Base-by-base conservation (phyloP, 2,888 invertebrate species). In the Tanytarsus gracilentus region DNA sequence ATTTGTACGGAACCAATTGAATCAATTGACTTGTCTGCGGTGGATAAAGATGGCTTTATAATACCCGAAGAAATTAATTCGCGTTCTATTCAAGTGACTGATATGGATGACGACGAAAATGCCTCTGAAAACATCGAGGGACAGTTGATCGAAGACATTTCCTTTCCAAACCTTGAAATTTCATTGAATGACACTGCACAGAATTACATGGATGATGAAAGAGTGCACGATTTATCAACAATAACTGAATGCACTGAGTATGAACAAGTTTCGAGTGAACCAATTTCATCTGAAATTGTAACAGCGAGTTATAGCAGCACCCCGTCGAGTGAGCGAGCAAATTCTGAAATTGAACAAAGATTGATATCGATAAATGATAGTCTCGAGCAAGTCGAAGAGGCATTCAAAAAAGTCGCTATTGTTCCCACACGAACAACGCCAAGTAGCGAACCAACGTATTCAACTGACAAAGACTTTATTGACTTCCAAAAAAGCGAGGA, bases 131-230 rank as follows among this genome's bases (percentile, higher is more conserved):
- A 33, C 40, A 8, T 16, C 30, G 66, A 68, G 55, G 65, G 66
- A 40, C 68, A 68, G 11, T 63, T 65, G 39, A 65, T 71, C 56
- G 68, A 70, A 61, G 68, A 71, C 61, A 63, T 69, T 14, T 67
- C 69, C 2, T 56, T 68, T 53, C 69, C 71, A 21, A 65, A 66
- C 58, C 67, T 69, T 61, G 69, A 70, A 29, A 33, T 48, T 25
- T 55, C 55, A 3, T 8, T 25, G 2, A 9, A n/a, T 21, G 51
- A 51, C 3, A 29, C 16, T 1, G 30, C 18, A 8, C 51, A 30
- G 3, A 4, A 30, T 29, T 8, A 18, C 5, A 16, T 7, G 16
- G 53, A 53, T 21, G n/a, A 36, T 11, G 18, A 11, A n/a, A 21
- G 39, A 14, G 25, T 4, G 8, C 27, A 53, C 21, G 25, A 55